phyloP scores from a whole-genome alignment of 2,113 vertebrate genomes.

The Ahaetulla prasina region DNA sequence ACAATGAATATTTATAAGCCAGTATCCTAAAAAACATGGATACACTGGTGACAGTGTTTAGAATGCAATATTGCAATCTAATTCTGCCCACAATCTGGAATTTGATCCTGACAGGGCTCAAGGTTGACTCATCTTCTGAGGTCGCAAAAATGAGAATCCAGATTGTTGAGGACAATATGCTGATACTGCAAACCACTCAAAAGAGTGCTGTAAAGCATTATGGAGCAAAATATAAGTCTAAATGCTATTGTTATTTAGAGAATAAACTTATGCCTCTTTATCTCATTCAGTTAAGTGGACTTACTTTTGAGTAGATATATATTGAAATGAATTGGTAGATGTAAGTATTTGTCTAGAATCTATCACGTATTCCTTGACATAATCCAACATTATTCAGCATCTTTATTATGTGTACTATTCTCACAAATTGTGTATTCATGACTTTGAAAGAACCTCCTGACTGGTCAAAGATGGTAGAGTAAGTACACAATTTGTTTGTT shows the following conservation, averaged over 20 bases:
- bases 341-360: background rate
- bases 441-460: constrained; percentile 69
- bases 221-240: background rate
- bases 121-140: too few species aligned
- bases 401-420: constrained; percentile 94
- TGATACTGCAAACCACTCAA: background rate
- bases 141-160: too few species aligned
- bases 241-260: background rate
- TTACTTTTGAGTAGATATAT: background rate
- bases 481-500: constrained; percentile 63
- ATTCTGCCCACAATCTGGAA: too few species aligned
- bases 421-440: constrained; percentile 95
- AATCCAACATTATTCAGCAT: constrained; percentile 80
- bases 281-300: background rate
- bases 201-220: background rate
- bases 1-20: background rate
- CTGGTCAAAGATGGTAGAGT: constrained; percentile 90
- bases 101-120: too few species aligned
- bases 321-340: background rate
- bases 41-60: background rate
- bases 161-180: background rate
- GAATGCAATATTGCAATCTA: background rate
- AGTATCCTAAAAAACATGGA: constrained; percentile 5
- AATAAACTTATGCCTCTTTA: background rate
- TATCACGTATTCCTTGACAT: constrained; percentile 77